A percentile compares a stretch with the other conserved stretches of the same genome.
Evolutionary conservation across 2,113 vertebrate species (phyloP).

Genomic region (Poicephalus gulielmi): DNA sequence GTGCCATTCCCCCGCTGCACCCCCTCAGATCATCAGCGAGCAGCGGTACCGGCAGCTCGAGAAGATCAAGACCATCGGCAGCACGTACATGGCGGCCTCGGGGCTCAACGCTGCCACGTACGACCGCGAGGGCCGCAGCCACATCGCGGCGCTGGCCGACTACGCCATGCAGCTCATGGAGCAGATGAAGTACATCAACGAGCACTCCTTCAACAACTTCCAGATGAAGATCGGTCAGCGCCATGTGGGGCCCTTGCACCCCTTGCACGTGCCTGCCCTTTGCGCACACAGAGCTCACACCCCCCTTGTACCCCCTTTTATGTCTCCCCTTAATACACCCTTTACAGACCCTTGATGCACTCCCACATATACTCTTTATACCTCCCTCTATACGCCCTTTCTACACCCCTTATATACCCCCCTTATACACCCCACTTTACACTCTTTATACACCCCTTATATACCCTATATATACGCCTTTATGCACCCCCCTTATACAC

Average conservation of each 20-base stretch:
- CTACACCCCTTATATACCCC: too few relatives aligned
- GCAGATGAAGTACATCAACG: conserved; percentile 47
- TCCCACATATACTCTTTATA: neutral
- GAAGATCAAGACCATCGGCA: conserved; percentile 97
- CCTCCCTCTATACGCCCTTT: neutral
- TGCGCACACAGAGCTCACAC: too few relatives aligned
- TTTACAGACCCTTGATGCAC: neutral
- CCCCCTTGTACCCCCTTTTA: too few relatives aligned
- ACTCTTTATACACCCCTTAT: neutral
- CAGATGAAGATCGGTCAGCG: conserved; percentile 25
- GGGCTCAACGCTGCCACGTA: conserved; percentile 94
- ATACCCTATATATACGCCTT: neutral
- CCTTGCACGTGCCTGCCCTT: neutral
- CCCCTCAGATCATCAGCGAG: conserved; percentile 26
- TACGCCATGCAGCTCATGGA: conserved; percentile 43
- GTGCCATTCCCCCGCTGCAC: accelerated
- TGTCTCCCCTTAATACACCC: neutral
- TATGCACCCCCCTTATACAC: too few relatives aligned
- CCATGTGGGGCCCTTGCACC: neutral
- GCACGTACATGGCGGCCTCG: conserved; percentile 95
- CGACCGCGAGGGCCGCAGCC: conserved; percentile 67
- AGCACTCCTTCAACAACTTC: conserved; percentile 54
- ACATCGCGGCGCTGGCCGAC: conserved; percentile 24
- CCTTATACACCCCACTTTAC: neutral
- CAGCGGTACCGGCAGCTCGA: conserved; percentile 84